These are phyloP conservation scores for Zapus hudsonius DNA, from an alignment of 2,113 vertebrate genomes.

Conservation along the genomic window DNA sequence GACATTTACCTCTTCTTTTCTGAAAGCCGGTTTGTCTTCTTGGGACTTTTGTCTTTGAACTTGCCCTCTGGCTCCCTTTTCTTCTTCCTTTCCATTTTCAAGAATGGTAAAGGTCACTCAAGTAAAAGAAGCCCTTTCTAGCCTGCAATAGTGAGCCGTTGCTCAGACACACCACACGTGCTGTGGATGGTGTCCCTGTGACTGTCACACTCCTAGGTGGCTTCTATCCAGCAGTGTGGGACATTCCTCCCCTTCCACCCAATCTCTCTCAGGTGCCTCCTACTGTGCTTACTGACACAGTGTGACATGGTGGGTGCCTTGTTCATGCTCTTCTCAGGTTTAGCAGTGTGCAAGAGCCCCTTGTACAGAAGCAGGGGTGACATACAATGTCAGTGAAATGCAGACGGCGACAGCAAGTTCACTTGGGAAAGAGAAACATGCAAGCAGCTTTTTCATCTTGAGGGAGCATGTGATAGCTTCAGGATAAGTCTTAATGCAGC, in stretches of 20 bases:
- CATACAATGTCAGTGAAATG: not conserved
- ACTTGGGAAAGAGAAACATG: constrained; percentile 45
- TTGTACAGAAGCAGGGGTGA: constrained; percentile 44
- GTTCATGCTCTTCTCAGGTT: not conserved
- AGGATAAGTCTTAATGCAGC: constrained; percentile 52
- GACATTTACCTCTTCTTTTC: constrained; percentile 87
- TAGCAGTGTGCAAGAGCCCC: constrained; percentile 40
- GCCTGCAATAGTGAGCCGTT: constrained; percentile 56
- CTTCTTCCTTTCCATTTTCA: constrained; percentile 87
- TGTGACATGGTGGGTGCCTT: constrained; percentile 41
- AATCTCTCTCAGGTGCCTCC: constrained; percentile 24
- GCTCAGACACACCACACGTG: constrained; percentile 22
- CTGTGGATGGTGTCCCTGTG: not conserved
- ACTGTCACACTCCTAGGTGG: constrained; percentile 7
- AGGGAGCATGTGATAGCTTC: not conserved
- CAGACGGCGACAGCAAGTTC: not conserved
- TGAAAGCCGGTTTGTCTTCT: constrained; percentile 84
- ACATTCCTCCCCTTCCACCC: not conserved
- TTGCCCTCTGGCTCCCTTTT: constrained; percentile 84
- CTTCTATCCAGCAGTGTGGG: not conserved
- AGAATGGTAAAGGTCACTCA: constrained; percentile 44
- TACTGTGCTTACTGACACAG: constrained; percentile 48
- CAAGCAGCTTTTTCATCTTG: not conserved
- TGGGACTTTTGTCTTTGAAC: constrained; percentile 84
- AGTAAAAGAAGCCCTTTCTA: constrained; percentile 31